These are phyloP conservation scores for Escarpia spicata DNA, from an alignment of 2,888 invertebrate genomes.

Conservation along the genomic window DNA sequence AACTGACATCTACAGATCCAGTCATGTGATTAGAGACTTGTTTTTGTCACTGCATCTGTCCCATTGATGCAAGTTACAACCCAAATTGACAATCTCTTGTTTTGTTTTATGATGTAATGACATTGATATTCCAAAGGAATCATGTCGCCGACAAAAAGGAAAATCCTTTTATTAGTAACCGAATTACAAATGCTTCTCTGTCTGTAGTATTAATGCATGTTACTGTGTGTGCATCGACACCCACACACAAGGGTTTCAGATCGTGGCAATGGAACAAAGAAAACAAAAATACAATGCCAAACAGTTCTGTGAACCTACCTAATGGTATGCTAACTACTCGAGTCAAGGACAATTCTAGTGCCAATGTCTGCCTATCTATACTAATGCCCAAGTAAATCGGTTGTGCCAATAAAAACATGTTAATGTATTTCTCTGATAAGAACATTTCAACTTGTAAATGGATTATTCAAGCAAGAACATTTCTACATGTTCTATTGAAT, in stretches of 20 bases:
- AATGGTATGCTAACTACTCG: neutral
- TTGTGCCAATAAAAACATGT: no score
- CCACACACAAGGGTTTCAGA: neutral
- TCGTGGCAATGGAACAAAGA: neutral
- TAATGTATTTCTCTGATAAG: no score
- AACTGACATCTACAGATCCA: no score
- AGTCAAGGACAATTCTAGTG: neutral
- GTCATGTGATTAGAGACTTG: no score
- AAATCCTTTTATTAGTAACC: neutral
- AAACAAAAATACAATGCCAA: neutral
- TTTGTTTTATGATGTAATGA: neutral
- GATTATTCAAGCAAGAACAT: neutral
- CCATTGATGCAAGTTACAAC: neutral
- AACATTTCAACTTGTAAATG: neutral
- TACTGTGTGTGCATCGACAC: neutral
- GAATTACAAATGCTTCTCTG: neutral
- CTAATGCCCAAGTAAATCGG: no score
- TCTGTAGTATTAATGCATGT: neutral
- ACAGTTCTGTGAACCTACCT: neutral
- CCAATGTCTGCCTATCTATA: neutral
- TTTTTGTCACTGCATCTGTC: no score
- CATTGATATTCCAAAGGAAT: slow-evolving; percentile 1
- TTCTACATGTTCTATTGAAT: neutral
- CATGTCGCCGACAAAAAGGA: neutral
- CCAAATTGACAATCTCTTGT: neutral